These are phyloP conservation scores for Notodonta dromedarius DNA, from an alignment of 2,888 invertebrate species.

Conservation along the genomic window DNA sequence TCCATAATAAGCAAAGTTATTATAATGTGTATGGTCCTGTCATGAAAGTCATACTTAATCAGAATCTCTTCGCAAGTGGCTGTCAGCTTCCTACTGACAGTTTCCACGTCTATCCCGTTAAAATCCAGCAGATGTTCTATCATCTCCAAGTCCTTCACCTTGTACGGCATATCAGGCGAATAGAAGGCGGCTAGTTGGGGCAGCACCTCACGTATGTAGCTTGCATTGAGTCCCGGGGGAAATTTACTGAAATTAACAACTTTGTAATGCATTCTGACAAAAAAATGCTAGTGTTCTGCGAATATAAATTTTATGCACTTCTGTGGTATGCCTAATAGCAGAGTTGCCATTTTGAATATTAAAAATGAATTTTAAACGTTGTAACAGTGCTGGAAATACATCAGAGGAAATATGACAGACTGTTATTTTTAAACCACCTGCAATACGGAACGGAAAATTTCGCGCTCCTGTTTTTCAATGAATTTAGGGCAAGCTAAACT, in stretches of 20 bases:
- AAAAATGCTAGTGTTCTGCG: neutral
- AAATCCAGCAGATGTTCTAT: constrained; percentile 50
- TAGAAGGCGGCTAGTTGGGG: constrained; percentile 59
- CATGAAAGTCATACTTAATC: constrained; percentile 44
- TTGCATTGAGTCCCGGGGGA: constrained; percentile 46
- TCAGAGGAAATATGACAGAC: too few relatives aligned
- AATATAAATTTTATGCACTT: neutral
- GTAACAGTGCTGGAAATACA: too few relatives aligned
- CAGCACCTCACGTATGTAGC: constrained; percentile 39
- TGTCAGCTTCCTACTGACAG: constrained; percentile 46
- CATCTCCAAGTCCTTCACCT: constrained; percentile 41
- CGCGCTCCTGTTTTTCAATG: too few relatives aligned
- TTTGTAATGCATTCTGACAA: neutral
- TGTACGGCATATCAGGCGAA: constrained; percentile 50
- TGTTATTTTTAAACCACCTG: too few relatives aligned
- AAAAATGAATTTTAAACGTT: too few relatives aligned
- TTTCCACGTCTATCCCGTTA: constrained; percentile 52
- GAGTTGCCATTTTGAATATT: too few relatives aligned
- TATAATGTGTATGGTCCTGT: too few relatives aligned
- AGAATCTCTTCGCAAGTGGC: constrained; percentile 57
- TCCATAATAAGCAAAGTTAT: too few relatives aligned
- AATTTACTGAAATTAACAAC: constrained; percentile 47
- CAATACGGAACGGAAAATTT: too few relatives aligned
- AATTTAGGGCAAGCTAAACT: too few relatives aligned
- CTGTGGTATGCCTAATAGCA: neutral